Conservation (phyloP, 2,888 invertebrate species). For the Clusia tigrina region DNA sequence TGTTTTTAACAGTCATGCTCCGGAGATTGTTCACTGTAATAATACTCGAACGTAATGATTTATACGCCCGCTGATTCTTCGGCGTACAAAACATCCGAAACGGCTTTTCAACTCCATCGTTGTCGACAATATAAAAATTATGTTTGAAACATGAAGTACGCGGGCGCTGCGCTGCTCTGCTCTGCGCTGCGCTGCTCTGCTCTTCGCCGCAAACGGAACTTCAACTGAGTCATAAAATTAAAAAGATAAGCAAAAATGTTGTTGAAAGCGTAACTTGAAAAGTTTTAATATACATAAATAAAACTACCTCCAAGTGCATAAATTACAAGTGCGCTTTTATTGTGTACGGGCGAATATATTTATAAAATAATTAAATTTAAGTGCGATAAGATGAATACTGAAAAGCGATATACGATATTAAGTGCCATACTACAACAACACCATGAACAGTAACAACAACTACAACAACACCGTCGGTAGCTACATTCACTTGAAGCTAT, state of each 20-base stretch:
- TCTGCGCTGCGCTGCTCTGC: no score
- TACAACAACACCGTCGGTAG: not conserved
- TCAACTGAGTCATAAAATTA: not conserved
- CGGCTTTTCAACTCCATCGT: no score
- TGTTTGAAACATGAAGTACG: no score
- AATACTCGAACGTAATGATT: no score
- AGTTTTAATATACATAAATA: not conserved
- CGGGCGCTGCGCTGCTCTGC: no score
- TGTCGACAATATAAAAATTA: no score
- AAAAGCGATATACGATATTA: conserved; percentile 8
- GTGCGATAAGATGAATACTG: conserved; percentile 5
- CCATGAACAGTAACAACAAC: not conserved
- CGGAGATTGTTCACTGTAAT: no score
- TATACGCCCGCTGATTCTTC: no score
- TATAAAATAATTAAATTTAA: conserved; percentile 9
- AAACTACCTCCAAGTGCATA: conserved; percentile 5
- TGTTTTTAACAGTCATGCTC: no score
- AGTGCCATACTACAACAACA: not conserved
- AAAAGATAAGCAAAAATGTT: conserved; percentile 12
- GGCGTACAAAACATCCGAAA: no score
- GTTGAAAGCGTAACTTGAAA: conserved; percentile 9
- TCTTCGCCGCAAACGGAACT: not conserved
- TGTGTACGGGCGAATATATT: no score
- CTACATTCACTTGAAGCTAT: no score
- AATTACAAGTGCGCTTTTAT: conserved; percentile 12